Evolutionary conservation across 2,797 vertebrate species (phyloP), one percentile per base, ranked within the genome.

Genomic region (Hoplostethus atlanticus): DNA sequence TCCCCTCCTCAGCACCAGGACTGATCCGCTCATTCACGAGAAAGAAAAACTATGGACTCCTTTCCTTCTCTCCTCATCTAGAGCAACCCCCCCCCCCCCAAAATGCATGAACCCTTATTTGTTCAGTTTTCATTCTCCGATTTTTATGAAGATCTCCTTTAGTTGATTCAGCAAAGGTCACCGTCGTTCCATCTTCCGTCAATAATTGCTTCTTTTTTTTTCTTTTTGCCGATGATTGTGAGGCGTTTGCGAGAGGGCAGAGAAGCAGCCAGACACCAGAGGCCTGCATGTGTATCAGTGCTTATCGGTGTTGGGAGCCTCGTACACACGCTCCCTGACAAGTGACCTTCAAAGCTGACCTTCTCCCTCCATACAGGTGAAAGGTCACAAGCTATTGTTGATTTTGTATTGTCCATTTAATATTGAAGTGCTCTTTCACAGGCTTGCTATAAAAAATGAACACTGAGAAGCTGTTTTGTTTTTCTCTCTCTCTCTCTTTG

Each of bases 41-140:
- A 92, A 90, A 90, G 83, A 63, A 42, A 86, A 90, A 92, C 86
- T 84, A 83, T 85, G 88, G 90, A 93, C 90, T 87, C 69, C 58
- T 90, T 87, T 90, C 72, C 82, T 91, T 89, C 83, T 92, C 87
- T 88, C 66, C 59, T 89, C 86, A 80, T 84, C 62, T 73, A 75
- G 46, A 79, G 84, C 57, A 3, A 77, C 66, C 6, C 52, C 48
- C 6, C 52, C 48, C 68, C 6, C 21, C 21, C 21, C 21, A 21
- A 21, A 70, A 30, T 79, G 78, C 82, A 83, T 87, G 80, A 85
- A 64, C 57, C 62, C 59, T 61, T 50, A 21, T 62, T 30, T 11
- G 0, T n/a, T 69, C 16, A 25, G 40, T 58, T 58, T 42, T 68
- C 28, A 53, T 61, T 13, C 40, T 84, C 60, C 47, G 34, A 83